Evolutionary conservation across 1,140 invertebrate species (phyloP).

Genomic region (Anastrepha ludens): DNA sequence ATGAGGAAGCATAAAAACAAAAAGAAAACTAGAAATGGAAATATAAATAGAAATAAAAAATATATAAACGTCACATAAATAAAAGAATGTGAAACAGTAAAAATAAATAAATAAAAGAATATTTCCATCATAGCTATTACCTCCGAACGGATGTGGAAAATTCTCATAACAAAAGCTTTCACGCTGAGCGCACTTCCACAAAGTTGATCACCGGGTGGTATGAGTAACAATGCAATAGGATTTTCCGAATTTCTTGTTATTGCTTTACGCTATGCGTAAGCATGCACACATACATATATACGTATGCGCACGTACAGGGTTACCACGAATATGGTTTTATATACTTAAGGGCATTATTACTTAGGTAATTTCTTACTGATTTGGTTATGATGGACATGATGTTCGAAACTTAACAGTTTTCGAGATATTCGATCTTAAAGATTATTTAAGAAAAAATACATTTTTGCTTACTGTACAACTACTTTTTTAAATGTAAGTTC

Average conservation of each 20-base stretch:
- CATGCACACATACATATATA: background rate
- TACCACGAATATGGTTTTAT: no score
- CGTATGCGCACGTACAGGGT: background rate
- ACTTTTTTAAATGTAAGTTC: no score
- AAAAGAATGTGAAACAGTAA: background rate
- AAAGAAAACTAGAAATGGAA: background rate
- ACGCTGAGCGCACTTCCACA: background rate
- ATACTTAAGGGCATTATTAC: no score
- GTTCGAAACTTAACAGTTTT: no score
- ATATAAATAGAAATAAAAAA: background rate
- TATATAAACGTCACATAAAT: background rate
- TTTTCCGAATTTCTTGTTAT: background rate
- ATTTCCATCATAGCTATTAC: background rate
- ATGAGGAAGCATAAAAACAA: background rate
- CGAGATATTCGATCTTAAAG: no score
- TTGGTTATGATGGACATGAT: no score
- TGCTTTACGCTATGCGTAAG: background rate
- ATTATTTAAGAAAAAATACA: no score
- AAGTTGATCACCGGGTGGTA: conserved; percentile 1
- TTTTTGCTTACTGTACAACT: no score
- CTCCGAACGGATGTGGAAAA: background rate
- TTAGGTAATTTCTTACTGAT: no score
- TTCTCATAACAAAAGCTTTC: background rate
- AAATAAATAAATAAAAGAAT: no score
- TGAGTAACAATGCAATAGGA: conserved; percentile 14